Evolutionary conservation across 2,888 invertebrate genomes (phyloP), one percentile per base, ranked within the genome.

Genomic region (Tethea ocularis): DNA sequence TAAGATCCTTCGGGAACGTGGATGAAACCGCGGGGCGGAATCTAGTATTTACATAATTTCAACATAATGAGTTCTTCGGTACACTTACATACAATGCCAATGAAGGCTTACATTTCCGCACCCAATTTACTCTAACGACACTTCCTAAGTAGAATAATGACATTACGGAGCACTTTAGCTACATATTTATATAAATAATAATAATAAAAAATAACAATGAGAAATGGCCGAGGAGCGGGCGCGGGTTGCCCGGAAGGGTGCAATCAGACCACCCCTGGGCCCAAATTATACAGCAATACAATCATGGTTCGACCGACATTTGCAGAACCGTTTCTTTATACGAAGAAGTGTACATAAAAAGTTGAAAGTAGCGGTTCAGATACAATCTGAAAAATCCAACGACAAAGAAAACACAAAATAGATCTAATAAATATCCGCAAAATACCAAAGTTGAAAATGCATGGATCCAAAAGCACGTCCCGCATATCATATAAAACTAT

Each of bases 261-360:
- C 66, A 64, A 75, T 74, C 67, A 66, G 24, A 51, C 55, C 53
- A 55, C 46, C 56, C 24, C n/a, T 41, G 41, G 59, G 41, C 58
- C 63, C 61, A 69, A 73, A 74, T 74, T 67, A 68, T 65, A 62
- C 51, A 58, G 64, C 64, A 64, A 68, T 69, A 73, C 63, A 68
- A 68, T 71, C 63, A 67, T 63, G 61, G 64, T 68, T 64, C 59
- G 54, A 62, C 61, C 62, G 59, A 10, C 10, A 10, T 10, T 46
- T 46, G 17, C 20, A 46, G 7, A n/a, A 46, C 46, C 46, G 10
- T 2, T 46, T n/a, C 7, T 20, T 46, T n/a, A 46, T 46, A 20
- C 46, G 2, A 46, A 46, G 41, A 17, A 38, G 1, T 10, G 2
- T 29, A 29, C 6, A 24, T 4, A 7, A 29, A 29, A 29, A 2